Conservation (phyloP, 35 echinoderm and acorn worm species). For the Ophioderma brevispina region DNA sequence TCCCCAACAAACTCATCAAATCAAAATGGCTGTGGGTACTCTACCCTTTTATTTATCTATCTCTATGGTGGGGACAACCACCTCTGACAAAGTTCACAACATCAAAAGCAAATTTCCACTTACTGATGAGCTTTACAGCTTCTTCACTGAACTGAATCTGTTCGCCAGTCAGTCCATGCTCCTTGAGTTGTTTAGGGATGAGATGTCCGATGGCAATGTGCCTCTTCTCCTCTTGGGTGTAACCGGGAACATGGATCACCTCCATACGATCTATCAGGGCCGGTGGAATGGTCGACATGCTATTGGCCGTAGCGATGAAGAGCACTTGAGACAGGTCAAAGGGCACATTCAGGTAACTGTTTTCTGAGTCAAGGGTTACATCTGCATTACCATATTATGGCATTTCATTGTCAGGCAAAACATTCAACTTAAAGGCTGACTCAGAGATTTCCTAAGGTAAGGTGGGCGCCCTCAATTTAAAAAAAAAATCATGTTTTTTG, state of each 20-base stretch:
- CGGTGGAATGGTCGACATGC: slow-evolving; percentile 74
- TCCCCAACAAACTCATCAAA: too few species aligned
- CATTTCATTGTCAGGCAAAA: too few species aligned
- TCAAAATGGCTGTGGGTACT: too few species aligned
- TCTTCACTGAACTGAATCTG: slow-evolving; percentile 96
- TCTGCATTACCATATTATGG: too few species aligned
- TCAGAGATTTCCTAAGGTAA: too few species aligned
- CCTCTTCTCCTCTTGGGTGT: slow-evolving; percentile 90
- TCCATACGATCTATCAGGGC: slow-evolving; percentile 94
- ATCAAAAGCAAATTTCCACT: too few species aligned
- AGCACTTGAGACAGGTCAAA: slow-evolving; percentile 99
- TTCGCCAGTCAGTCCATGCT: slow-evolving; percentile 86
- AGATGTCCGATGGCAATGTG: slow-evolving; percentile 88
- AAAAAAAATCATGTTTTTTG: neutral
- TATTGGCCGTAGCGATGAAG: slow-evolving; percentile 98
- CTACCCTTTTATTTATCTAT: too few species aligned
- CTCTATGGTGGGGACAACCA: too few species aligned
- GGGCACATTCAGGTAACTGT: slow-evolving; percentile 97
- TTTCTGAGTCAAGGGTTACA: too few species aligned
- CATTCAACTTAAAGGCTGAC: too few species aligned
- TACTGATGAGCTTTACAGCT: slow-evolving; percentile 82
- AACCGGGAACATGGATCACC: slow-evolving; percentile 86
- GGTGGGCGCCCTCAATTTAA: too few species aligned
- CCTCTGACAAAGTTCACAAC: too few species aligned
- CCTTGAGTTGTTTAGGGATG: slow-evolving; percentile 87